Base-by-base conservation (phyloP, 2,113 vertebrate species). In the Dicerorhinus sumatrensis region DNA sequence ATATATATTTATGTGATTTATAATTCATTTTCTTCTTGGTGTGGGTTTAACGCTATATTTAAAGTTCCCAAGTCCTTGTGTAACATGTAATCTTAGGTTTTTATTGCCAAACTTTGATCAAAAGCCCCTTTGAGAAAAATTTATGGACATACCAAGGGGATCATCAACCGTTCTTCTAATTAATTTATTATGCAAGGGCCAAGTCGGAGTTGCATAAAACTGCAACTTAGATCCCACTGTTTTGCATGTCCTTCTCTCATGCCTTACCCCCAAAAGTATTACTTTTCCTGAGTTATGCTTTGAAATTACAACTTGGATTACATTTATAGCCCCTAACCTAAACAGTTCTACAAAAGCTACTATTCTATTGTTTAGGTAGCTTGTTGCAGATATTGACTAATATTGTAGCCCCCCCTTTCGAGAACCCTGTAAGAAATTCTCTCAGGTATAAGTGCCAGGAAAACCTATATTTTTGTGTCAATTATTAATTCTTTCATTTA, bases 1-100 rank as follows among this genome's bases (percentile, higher is more conserved):
- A 96, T 79, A 86, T 81, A 79, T 65, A 89, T 82, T 70, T 89
- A 73, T 63, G 1, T 86, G 80, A 94, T 98, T 94, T 75, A 94
- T 95, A 82, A 95, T 92, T 86, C 25, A 97, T 82, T 89, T 82
- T 65, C 56, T 39, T 86, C 72, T 86, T 80, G 17, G 16, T 81
- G 11, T 89, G 60, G 23, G 48, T 63, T 83, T 94, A 86, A 83
- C 80, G 16, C 5, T 93, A 20, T 87, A 36, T 96, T 86, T 83
- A 75, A 97, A 93, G 56, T 21, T 51, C 29, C 9, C 31, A 83
- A 88, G 25, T 46, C 48, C n/a, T 67, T 56, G 20, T 3, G 60
- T 29, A 90, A 86, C 88, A 65, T n/a, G 2, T 88, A 93, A 73
- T 16, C 31, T 90, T 27, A 63, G 58, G 81, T 60, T 39, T 60